These are phyloP conservation scores for Trochalopteron elliotii DNA, from an alignment of 2,113 vertebrate genomes.

Conservation along the genomic window DNA sequence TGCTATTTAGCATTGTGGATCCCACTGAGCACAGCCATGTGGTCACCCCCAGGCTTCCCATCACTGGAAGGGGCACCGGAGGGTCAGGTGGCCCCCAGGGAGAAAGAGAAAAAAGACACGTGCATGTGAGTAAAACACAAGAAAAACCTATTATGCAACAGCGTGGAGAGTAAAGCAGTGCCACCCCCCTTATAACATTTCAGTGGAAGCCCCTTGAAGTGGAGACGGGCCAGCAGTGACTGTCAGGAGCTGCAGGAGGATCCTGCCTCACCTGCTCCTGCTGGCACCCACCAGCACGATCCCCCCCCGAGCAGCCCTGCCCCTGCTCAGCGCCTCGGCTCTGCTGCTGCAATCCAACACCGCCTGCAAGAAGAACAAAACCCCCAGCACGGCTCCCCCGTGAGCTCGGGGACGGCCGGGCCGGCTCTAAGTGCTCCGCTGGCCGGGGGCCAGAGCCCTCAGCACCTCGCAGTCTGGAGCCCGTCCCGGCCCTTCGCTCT, in stretches of 20 bases:
- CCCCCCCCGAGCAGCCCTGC: background rate
- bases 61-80: background rate
- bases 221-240: background rate
- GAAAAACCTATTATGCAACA: background rate
- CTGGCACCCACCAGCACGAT: background rate
- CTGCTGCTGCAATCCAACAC: background rate
- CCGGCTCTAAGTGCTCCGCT: background rate
- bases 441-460: background rate
- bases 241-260: background rate
- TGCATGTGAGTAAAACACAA: background rate
- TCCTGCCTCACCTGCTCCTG: background rate
- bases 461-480: background rate
- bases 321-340: background rate
- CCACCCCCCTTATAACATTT: background rate
- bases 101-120: background rate
- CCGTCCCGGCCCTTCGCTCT: background rate
- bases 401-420: background rate
- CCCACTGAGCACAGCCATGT: background rate
- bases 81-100: background rate
- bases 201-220: fast-evolving
- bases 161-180: fast-evolving
- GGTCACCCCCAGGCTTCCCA: background rate
- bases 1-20: background rate
- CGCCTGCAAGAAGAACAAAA: fast-evolving
- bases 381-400: background rate